Conservation (phyloP, 2,113 vertebrate genomes). For the Ictalurus punctatus region DNA sequence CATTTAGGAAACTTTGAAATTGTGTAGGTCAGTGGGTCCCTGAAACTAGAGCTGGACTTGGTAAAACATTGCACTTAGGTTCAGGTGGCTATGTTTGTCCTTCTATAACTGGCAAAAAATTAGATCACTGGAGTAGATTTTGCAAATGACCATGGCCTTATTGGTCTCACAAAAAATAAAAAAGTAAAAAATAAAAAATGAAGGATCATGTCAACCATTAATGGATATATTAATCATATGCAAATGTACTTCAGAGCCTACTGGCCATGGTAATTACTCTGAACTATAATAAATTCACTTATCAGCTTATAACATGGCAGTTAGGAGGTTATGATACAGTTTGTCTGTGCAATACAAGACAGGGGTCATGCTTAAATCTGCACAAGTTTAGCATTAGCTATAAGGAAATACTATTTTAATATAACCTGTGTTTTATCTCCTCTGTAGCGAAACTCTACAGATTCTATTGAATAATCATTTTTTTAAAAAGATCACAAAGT, state of each 20-base stretch:
- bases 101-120: constrained; percentile 30
- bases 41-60: background rate
- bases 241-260: constrained; percentile 41
- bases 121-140: constrained; percentile 29
- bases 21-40: constrained; percentile 5
- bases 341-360: background rate
- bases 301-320: constrained; percentile 22
- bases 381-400: constrained; percentile 2
- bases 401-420: background rate
- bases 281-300: constrained; percentile 22
- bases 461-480: background rate
- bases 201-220: constrained; percentile 26
- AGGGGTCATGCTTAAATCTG: constrained; percentile 15
- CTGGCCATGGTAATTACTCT: constrained; percentile 32
- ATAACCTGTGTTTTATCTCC: background rate
- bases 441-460: background rate
- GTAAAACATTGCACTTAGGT: background rate
- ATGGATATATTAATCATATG: constrained; percentile 51
- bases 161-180: background rate
- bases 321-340: constrained; percentile 18
- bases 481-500: background rate
- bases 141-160: constrained; percentile 8
- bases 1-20: constrained; percentile 13
- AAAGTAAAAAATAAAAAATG: constrained; percentile 14
- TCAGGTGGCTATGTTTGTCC: background rate